phyloP scores from a whole-genome alignment of 2,113 vertebrate species.

The Oreochromis aureus region DNA sequence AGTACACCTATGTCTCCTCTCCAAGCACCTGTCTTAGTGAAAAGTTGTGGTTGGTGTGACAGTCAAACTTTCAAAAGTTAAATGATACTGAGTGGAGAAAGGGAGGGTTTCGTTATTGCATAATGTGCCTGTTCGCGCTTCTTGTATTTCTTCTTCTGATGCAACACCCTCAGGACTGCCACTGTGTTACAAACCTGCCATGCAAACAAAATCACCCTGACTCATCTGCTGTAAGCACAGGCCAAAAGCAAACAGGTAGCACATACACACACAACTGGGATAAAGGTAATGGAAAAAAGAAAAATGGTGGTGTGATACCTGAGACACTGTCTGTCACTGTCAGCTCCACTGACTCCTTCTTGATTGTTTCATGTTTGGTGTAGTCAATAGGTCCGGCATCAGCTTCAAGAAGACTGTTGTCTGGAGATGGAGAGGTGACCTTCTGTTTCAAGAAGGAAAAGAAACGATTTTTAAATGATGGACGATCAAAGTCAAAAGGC shows the following conservation, averaged over 20 bases:
- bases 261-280: background rate
- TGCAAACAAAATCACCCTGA: background rate
- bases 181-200: background rate
- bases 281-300: background rate
- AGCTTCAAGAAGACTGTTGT: background rate
- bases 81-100: background rate
- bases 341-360: constrained; percentile 35
- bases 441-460: background rate
- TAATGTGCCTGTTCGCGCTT: background rate
- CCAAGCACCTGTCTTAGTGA: background rate
- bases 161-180: background rate
- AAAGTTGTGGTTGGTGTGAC: background rate
- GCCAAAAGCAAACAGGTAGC: background rate
- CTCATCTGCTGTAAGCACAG: background rate
- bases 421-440: constrained; percentile 7
- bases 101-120: background rate
- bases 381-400: background rate
- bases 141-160: background rate
- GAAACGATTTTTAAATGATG: background rate
- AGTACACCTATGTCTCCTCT: background rate
- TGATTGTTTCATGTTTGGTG: constrained; percentile 18
- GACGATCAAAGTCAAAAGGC: background rate
- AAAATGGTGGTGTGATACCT: constrained; percentile 6
- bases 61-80: background rate
- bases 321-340: constrained; percentile 72